A percentile compares a stretch with the other conserved stretches of the same genome.
These are phyloP conservation scores for Bellardia bayeri DNA, from an alignment of 2,888 invertebrate species.

Conservation along the genomic window DNA sequence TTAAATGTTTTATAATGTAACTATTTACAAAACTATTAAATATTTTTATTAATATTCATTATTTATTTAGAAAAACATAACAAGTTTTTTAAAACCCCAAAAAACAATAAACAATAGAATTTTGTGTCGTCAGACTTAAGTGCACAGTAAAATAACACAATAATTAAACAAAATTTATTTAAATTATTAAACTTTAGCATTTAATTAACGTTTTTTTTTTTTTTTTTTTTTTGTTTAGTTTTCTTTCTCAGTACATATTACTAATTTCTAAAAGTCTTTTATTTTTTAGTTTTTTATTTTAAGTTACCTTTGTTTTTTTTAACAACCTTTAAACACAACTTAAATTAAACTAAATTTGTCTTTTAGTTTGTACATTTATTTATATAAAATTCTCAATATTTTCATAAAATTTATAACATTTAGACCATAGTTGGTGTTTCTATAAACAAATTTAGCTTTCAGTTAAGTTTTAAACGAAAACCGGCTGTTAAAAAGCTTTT, in stretches of 20 bases:
- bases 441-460: conserved; percentile 36
- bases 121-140: conserved; percentile 43
- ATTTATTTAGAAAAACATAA: conserved; percentile 2
- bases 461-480: conserved; percentile 38
- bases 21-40: too few species aligned
- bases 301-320: conserved; percentile 53
- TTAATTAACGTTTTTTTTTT: conserved; percentile 5
- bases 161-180: conserved; percentile 45
- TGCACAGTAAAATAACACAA: conserved; percentile 47
- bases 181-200: conserved; percentile 43
- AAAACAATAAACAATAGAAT: conserved; percentile 50
- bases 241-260: conserved; percentile 31
- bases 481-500: conserved; percentile 48
- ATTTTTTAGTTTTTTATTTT: conserved; percentile 12
- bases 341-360: conserved; percentile 68
- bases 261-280: background rate
- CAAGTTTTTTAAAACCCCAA: background rate
- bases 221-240: background rate
- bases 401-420: conserved; percentile 38
- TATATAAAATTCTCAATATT: conserved; percentile 66
- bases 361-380: conserved; percentile 63
- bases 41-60: background rate
- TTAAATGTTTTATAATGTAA: background rate
- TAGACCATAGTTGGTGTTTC: conserved; percentile 11
- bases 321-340: conserved; percentile 65